A percentile compares a stretch with the other conserved stretches of the same genome.
phyloP scores from a whole-genome alignment of 1,140 invertebrate genomes.

The Temnothorax nylanderi region DNA sequence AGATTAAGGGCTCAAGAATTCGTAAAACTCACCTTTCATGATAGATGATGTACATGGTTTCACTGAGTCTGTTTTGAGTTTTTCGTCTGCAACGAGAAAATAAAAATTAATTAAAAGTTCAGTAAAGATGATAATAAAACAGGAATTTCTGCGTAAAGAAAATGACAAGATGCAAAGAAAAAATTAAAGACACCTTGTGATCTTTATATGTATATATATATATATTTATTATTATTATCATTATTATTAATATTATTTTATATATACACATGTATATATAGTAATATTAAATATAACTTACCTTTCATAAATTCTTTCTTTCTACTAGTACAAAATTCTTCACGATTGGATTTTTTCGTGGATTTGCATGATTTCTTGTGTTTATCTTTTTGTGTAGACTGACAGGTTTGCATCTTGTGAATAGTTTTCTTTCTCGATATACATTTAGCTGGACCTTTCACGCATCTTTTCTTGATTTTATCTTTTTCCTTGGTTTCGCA shows the following conservation, averaged over 20 bases:
- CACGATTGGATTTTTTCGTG: neutral
- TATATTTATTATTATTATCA: neutral
- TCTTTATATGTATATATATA: neutral
- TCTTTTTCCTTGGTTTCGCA: neutral
- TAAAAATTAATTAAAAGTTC: neutral
- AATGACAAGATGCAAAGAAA: neutral
- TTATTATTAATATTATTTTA: neutral
- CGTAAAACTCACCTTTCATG: neutral
- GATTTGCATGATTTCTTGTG: neutral
- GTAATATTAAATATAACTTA: neutral
- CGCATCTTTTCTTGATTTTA: neutral
- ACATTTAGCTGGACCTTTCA: neutral
- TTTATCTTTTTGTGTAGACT: neutral
- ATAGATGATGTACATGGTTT: neutral
- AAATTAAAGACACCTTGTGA: neutral
- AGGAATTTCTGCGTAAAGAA: neutral
- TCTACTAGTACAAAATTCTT: neutral
- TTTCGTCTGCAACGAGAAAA: neutral
- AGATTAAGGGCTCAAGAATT: neutral
- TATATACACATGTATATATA: neutral
- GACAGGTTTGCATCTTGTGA: neutral
- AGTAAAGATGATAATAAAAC: neutral
- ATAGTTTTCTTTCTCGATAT: neutral
- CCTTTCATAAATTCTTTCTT: constrained; percentile 20
- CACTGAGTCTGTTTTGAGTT: neutral